Base-by-base conservation (phyloP, 2,797 vertebrate genomes). In the Echiichthys vipera region DNA sequence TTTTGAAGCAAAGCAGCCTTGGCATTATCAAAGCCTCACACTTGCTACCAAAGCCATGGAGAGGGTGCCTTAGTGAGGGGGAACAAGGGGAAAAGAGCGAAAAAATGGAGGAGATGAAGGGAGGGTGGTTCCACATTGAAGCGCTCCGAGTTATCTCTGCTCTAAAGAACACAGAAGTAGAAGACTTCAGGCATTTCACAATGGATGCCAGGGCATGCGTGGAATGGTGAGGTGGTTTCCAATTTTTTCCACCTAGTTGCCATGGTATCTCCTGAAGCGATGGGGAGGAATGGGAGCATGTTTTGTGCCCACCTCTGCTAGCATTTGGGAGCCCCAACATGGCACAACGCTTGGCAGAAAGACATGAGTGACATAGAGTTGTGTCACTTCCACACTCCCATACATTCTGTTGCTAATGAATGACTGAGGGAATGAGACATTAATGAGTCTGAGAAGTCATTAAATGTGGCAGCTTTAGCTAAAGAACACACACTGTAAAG, bases 211-310 rank as follows among this genome's bases (percentile, higher is more conserved):
- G 79, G 91, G 87, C 94, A 91, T 93, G 92, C 83, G 71, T 87
- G 85, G 88, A 89, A 91, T 87, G 81, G 70, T 4, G 72, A 88
- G 65, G 83, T 93, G 87, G 81, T 84, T 87, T 65, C 77, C 57
- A 73, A 88, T 90, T 87, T 36, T 90, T 90, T 91, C 79, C 77
- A 29, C 68, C 75, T 66, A 56, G 96, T 96, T 96, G 93, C 95
- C 92, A 96, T 96, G 94, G 95, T 63, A 81, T 81, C 91, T 90
- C 78, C 84, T 81, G 84, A 92, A 83, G 88, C 53, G 50, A 81
- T 82, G 74, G 77, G 85, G 77, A 88, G 92, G 88, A 94, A 91
- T 90, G 88, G 85, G 83, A 56, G 74, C 84, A 82, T 92, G 81
- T 86, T 90, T 87, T 93, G 86, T 92, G 76, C 80, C 90, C 84